Evolutionary conservation across 2,113 vertebrate species (phyloP), one percentile per base, ranked within the genome.

Genomic region (Elachura formosa): DNA sequence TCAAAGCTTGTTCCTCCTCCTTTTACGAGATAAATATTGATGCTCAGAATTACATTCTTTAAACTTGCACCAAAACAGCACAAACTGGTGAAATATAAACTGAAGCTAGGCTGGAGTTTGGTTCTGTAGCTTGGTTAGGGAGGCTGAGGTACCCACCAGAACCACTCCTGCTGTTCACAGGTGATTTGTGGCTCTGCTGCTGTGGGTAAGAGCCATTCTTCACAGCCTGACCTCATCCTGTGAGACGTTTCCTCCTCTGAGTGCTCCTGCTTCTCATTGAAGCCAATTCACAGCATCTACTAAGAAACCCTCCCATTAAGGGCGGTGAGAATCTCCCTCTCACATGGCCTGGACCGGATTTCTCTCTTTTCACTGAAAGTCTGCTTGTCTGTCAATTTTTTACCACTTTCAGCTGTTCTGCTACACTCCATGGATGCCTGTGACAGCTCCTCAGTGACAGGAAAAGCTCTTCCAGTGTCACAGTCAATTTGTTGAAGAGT

Each of bases 381-480:
- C 89, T 94, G 94, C 78, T 84, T 2, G 1, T 54, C 82, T 93
- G 88, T 76, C 91, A 61, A 46, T 69, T 91, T 77, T 67, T 56
- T 36, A 45, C 69, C 23, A 33, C 79, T 95, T 59, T 74, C 49
- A 83, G 84, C 86, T 91, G 68, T 40, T 94, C 72, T 93, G 86
- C 71, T 82, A 33, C n/a, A 22, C 85, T 86, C 79, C 93, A 79
- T 94, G 23, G 8, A 77, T 72, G 84, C 79, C 84, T 64, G 34
- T 68, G 84, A 89, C 90, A 96, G 93, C 90, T 95, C 81, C 52
- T 69, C 95, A 67, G 87, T 72, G 92, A 69, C 64, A 93, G 89
- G 66, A 66, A 74, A 83, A 56, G 84, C 45, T 95, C 74, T 34
- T 66, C 72, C 66, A 14, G 72, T 82, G 72, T 45, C 93, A 66